Conservation (phyloP, 2,113 vertebrate genomes). For the Muntiacus reevesi region DNA sequence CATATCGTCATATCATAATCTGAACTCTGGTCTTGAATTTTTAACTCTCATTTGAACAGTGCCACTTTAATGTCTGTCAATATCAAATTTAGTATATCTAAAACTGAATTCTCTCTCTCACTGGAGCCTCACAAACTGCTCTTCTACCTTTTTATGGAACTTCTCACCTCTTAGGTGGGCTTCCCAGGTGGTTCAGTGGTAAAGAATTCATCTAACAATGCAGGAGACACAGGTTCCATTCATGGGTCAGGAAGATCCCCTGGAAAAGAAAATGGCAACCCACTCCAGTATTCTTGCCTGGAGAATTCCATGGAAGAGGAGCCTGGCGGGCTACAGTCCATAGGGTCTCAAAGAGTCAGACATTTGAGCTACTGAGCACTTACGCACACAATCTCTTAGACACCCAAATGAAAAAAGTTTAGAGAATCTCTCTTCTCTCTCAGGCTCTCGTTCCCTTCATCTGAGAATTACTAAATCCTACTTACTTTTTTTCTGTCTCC, state of each 20-base stretch:
- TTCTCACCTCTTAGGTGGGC: neutral
- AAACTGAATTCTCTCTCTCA: neutral
- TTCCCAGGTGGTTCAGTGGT: neutral
- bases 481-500: neutral
- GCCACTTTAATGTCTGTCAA: neutral
- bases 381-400: neutral
- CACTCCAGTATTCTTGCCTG: neutral
- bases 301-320: neutral
- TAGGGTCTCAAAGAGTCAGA: neutral
- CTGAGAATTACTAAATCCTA: neutral
- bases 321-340: neutral
- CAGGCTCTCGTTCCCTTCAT: neutral
- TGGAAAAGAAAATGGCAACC: neutral
- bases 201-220: neutral
- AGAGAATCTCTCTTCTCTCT: neutral
- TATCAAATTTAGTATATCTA: neutral
- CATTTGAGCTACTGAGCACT: neutral
- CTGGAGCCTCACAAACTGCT: neutral
- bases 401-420: neutral
- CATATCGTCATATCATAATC: neutral
- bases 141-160: neutral
- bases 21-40: constrained; percentile 27
- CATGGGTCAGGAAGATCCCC: neutral
- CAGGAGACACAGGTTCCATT: neutral
- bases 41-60: neutral